Evolutionary conservation across 2,113 vertebrate species (phyloP).

Genomic region (Chaetodon auriga): DNA sequence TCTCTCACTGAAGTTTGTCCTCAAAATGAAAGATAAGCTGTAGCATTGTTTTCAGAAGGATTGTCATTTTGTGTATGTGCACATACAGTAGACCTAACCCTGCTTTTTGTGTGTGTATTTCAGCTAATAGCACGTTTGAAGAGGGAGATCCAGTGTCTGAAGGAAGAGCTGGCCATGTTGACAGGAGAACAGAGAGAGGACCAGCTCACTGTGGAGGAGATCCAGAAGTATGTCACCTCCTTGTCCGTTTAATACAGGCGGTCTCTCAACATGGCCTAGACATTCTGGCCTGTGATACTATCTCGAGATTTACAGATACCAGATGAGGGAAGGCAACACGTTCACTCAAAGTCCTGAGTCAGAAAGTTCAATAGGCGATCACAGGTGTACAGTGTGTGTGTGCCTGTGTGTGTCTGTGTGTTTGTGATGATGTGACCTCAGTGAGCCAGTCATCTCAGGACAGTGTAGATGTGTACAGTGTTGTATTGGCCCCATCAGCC

Average conservation of each 20-base stretch:
- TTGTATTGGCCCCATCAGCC: slow-evolving; percentile 14
- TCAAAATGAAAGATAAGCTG: slow-evolving; percentile 54
- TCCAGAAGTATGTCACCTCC: slow-evolving; percentile 84
- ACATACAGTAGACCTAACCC: background rate
- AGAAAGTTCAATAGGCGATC: slow-evolving; percentile 28
- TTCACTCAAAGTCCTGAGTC: background rate
- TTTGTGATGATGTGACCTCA: slow-evolving; percentile 37
- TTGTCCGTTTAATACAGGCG: background rate
- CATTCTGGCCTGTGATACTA: background rate
- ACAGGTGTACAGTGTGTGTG: background rate
- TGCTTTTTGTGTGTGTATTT: slow-evolving; percentile 41
- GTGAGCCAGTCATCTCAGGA: slow-evolving; percentile 65
- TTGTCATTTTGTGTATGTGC: slow-evolving; percentile 18
- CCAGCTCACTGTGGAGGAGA: slow-evolving; percentile 87
- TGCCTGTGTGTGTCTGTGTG: background rate
- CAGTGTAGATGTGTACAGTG: slow-evolving; percentile 32
- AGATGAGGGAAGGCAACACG: slow-evolving; percentile 12
- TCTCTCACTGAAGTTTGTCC: slow-evolving; percentile 56
- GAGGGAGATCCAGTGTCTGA: slow-evolving; percentile 90
- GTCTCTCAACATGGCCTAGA: background rate
- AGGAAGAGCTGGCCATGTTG: slow-evolving; percentile 89
- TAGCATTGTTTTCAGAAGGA: slow-evolving; percentile 42
- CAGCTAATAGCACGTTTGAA: slow-evolving; percentile 90
- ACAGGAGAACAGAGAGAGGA: slow-evolving; percentile 88
- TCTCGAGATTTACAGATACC: background rate